Conservation (phyloP, 2,888 invertebrate species). For the Polydrusus pterygomalis region DNA sequence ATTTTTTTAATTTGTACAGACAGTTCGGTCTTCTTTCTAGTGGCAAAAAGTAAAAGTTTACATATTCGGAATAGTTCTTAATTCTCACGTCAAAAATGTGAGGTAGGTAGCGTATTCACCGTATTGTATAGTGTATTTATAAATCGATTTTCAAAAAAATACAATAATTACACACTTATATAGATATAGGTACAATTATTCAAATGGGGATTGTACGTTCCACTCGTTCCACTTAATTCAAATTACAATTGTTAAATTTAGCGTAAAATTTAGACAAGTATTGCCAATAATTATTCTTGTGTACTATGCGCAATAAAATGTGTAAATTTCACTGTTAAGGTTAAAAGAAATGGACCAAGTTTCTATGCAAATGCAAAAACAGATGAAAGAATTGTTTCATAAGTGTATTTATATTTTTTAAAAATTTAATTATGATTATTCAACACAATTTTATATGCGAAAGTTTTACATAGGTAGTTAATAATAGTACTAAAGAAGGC, state of each 20-base stretch:
- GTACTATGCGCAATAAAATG: neutral
- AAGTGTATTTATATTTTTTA: neutral
- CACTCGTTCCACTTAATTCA: no score
- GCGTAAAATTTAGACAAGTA: neutral
- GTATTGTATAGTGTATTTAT: no score
- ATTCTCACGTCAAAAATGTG: no score
- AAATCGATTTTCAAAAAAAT: no score
- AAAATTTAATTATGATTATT: neutral
- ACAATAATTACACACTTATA: no score
- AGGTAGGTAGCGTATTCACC: no score
- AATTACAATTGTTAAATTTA: no score
- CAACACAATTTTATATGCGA: neutral
- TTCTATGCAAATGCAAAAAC: neutral
- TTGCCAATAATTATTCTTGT: neutral
- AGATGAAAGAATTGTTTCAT: neutral
- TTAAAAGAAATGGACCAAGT: conserved; percentile 13
- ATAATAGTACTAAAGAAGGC: no score
- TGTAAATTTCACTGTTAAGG: neutral
- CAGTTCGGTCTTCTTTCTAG: no score
- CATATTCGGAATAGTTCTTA: neutral
- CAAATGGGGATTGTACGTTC: no score
- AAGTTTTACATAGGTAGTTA: no score
- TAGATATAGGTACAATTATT: no score
- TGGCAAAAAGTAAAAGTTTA: conserved; percentile 12
- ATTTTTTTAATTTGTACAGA: neutral